A percentile compares a stretch with the other conserved stretches of the same genome.
These are phyloP conservation scores for Chaetoderma sp. DNA, from an alignment of 2,888 invertebrate species.

Conservation along the genomic window DNA sequence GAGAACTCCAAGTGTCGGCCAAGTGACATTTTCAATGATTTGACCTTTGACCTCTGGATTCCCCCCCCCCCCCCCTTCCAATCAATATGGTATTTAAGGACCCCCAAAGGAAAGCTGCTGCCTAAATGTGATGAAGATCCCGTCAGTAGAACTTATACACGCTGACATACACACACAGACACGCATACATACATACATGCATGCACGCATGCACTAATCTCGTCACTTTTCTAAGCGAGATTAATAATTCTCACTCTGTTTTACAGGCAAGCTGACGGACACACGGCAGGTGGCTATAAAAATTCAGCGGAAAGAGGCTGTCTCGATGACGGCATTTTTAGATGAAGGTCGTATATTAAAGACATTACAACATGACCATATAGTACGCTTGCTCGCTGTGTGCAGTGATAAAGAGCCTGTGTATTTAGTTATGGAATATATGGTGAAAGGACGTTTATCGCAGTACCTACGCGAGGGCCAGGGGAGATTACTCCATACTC, in stretches of 20 bases:
- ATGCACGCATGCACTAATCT: too few species aligned
- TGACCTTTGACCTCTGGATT: too few species aligned
- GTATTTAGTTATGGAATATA: slow-evolving; percentile 91
- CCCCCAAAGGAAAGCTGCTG: too few species aligned
- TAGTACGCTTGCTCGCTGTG: slow-evolving; percentile 93
- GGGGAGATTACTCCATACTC: slow-evolving; percentile 82
- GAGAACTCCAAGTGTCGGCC: too few species aligned
- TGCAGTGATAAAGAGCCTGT: slow-evolving; percentile 89
- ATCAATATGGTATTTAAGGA: too few species aligned
- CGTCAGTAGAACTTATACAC: too few species aligned
- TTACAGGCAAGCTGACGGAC: slow-evolving; percentile 85
- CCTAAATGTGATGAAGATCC: too few species aligned
- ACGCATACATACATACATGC: too few species aligned
- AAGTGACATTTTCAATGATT: too few species aligned
- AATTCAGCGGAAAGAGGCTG: slow-evolving; percentile 88
- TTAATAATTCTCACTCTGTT: not conserved
- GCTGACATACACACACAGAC: too few species aligned
- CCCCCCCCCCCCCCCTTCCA: too few species aligned
- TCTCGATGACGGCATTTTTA: slow-evolving; percentile 95
- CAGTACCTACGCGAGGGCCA: slow-evolving; percentile 81
- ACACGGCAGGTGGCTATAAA: slow-evolving; percentile 99
- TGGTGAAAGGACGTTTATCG: slow-evolving; percentile 94
- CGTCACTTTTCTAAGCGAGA: too few species aligned
- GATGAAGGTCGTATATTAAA: slow-evolving; percentile 78
- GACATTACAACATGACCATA: slow-evolving; percentile 73